Conservation (phyloP, 2,113 vertebrate genomes). For the Chionomys nivalis region DNA sequence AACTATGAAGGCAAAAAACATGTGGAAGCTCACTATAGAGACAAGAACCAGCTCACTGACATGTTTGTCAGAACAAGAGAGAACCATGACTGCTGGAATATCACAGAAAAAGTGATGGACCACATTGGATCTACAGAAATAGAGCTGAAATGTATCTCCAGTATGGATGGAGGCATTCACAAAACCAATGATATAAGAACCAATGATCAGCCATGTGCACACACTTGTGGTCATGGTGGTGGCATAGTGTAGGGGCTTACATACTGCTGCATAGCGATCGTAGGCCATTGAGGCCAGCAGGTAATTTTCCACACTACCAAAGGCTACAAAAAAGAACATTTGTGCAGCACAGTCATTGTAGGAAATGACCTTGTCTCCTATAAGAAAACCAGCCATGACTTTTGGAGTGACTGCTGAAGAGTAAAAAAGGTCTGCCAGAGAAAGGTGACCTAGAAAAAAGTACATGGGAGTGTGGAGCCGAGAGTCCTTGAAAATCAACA, state of each 20-base stretch:
- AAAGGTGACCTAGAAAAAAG: too few relatives aligned
- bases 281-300: conserved; percentile 58
- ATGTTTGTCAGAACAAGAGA: conserved; percentile 60
- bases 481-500: too few relatives aligned
- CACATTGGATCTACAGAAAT: background rate
- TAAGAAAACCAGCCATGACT: too few relatives aligned
- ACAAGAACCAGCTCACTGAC: conserved; percentile 37
- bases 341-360: too few relatives aligned
- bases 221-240: conserved; percentile 12
- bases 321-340: conserved; percentile 1
- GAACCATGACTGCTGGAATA: conserved; percentile 35
- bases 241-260: conserved; percentile 43
- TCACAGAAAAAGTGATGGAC: conserved; percentile 68
- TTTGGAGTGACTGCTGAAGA: too few relatives aligned
- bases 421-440: too few relatives aligned
- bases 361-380: too few relatives aligned
- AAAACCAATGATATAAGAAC: background rate
- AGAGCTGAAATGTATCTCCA: conserved; percentile 40
- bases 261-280: conserved; percentile 31
- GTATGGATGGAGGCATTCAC: conserved; percentile 10
- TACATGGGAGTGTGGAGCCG: too few relatives aligned
- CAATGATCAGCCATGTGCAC: background rate
- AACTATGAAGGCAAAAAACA: conserved; percentile 23
- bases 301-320: conserved; percentile 41
- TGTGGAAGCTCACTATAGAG: background rate